Evolutionary conservation across 2,888 invertebrate species (phyloP).

Genomic region (Chymomyza amoena): DNA sequence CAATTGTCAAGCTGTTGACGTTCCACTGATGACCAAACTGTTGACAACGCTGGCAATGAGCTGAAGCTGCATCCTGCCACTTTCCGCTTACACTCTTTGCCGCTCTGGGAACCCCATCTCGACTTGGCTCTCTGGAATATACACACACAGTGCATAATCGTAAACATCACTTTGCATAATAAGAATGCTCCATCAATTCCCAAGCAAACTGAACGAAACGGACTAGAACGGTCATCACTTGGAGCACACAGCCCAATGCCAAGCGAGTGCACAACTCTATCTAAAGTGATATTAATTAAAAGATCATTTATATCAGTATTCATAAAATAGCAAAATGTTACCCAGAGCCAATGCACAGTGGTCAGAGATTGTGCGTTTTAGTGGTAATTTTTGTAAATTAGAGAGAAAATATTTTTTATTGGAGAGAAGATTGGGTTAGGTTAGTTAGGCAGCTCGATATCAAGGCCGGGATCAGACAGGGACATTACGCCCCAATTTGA

Average conservation of each 20-base stretch:
- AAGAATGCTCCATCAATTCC: conserved; percentile 75
- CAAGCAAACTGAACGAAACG: not conserved
- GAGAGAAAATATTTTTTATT: no score
- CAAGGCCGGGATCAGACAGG: no score
- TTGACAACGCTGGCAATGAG: not conserved
- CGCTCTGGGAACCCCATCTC: conserved; percentile 13
- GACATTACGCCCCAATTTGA: no score
- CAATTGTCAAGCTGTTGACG: conserved; percentile 16
- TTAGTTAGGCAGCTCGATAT: no score
- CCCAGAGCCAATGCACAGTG: conserved; percentile 15
- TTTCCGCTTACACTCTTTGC: not conserved
- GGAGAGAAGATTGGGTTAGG: no score
- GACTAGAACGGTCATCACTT: not conserved
- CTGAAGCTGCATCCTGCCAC: not conserved
- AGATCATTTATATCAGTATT: conserved; percentile 74
- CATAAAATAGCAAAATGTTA: conserved; percentile 72
- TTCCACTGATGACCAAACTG: not conserved
- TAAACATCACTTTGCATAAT: conserved; percentile 76
- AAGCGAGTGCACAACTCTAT: conserved; percentile 43
- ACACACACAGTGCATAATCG: conserved; percentile 57
- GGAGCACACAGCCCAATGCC: not conserved
- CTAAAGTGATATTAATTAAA: conserved; percentile 75
- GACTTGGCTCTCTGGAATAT: conserved; percentile 34
- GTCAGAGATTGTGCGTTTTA: not conserved
- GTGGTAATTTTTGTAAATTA: no score